These are phyloP conservation scores for Mus pahari DNA, from an alignment of 2,113 vertebrate species.

Conservation along the genomic window DNA sequence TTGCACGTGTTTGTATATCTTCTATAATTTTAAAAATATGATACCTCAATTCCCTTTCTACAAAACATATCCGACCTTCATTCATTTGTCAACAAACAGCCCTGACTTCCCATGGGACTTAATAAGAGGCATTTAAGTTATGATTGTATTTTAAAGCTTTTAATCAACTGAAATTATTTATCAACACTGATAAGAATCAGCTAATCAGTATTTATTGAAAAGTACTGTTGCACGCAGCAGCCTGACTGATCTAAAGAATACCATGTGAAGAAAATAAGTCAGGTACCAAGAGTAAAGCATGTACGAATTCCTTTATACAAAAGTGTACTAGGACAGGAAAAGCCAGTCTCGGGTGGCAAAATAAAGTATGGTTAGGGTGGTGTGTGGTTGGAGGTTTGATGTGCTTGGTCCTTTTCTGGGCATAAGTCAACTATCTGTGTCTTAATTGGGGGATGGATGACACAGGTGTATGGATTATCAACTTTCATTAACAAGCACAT, in stretches of 20 bases:
- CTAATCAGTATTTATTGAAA: constrained; percentile 63
- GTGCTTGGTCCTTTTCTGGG: background rate
- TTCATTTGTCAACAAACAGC: background rate
- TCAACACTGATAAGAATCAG: constrained; percentile 39
- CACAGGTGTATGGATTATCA: background rate
- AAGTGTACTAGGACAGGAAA: background rate
- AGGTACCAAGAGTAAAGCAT: background rate
- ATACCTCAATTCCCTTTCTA: constrained; percentile 22
- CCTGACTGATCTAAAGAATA: constrained; percentile 24
- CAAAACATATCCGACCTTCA: background rate
- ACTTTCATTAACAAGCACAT: constrained; percentile 8
- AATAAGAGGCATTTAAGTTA: background rate
- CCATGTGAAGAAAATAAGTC: background rate
- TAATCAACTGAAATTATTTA: constrained; percentile 21
- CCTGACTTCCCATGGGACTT: background rate
- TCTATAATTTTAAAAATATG: constrained; percentile 28
- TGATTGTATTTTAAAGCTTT: constrained; percentile 22
- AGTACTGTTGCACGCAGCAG: background rate
- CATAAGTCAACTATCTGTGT: background rate
- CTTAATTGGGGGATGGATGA: background rate
- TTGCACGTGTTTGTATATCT: background rate
- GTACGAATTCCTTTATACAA: background rate
- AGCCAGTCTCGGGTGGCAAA: background rate
- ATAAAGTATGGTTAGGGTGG: background rate
- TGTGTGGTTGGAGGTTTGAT: background rate